Conservation (phyloP, 2,888 invertebrate genomes). For the Sarcophaga rosellei region DNA sequence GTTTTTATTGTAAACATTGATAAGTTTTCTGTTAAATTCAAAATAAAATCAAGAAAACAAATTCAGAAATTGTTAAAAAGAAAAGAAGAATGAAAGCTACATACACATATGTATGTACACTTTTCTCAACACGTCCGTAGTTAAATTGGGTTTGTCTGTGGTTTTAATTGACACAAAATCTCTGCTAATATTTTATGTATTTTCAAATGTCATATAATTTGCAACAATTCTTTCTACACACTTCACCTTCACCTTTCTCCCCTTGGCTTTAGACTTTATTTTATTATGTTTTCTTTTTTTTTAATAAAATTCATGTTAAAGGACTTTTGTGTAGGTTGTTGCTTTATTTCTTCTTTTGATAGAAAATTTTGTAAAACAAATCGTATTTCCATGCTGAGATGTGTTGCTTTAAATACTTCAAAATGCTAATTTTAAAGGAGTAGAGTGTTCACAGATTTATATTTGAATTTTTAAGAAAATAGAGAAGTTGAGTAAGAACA, state of each 20-base stretch:
- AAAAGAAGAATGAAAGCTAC: too few relatives aligned
- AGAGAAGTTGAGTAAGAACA: too few relatives aligned
- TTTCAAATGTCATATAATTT: slow-evolving; percentile 18
- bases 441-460: background rate
- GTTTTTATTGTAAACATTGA: slow-evolving; percentile 45
- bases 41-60: background rate
- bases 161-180: slow-evolving; percentile 6
- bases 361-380: slow-evolving; percentile 24
- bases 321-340: background rate
- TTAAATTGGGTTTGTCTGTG: background rate
- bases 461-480: background rate
- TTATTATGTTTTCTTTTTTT: background rate
- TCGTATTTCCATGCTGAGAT: slow-evolving; percentile 29
- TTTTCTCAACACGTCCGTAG: background rate
- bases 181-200: slow-evolving; percentile 9
- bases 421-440: background rate
- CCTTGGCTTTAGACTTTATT: background rate
- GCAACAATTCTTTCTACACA: background rate
- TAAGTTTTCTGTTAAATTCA: slow-evolving; percentile 5
- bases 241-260: background rate
- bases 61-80: background rate
- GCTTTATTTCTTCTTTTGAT: background rate
- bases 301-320: background rate
- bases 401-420: background rate
- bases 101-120: too few relatives aligned